Percentiles rank a stretch among this genome's conserved stretches.
Evolutionary conservation across 2,888 invertebrate genomes (phyloP).

Genomic region (Rhimphoctona megacephalus): DNA sequence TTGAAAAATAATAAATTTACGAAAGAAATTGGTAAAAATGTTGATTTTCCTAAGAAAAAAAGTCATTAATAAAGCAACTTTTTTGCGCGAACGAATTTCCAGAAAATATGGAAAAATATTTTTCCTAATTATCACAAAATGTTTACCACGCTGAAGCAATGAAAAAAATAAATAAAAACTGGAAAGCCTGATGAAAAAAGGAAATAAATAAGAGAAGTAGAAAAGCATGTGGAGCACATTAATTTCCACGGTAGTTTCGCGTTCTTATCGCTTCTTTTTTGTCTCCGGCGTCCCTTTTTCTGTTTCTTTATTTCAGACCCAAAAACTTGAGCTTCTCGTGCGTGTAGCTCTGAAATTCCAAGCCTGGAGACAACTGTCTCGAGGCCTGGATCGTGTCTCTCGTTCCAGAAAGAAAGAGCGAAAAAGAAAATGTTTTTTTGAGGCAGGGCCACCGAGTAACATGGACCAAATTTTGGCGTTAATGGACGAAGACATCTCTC

Average conservation of each 20-base stretch:
- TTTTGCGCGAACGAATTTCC: not conserved
- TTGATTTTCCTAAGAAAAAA: not conserved
- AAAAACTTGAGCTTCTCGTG: slow-evolving; percentile 16
- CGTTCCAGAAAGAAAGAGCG: slow-evolving; percentile 40
- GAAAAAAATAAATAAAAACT: slow-evolving; percentile 6
- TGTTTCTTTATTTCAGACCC: slow-evolving; percentile 11
- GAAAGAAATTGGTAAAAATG: not conserved
- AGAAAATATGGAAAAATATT: slow-evolving; percentile 2
- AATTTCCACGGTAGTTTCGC: slow-evolving; percentile 26
- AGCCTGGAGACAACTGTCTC: slow-evolving; percentile 63
- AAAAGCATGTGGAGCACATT: slow-evolving; percentile 27
- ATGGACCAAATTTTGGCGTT: slow-evolving; percentile 70
- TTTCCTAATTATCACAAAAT: not conserved
- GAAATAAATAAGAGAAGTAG: slow-evolving; percentile 27
- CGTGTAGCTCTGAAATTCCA: slow-evolving; percentile 60
- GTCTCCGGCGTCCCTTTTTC: slow-evolving; percentile 3
- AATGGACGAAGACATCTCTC: slow-evolving; percentile 61
- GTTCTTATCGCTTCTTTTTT: slow-evolving; percentile 24
- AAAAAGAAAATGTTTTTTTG: slow-evolving; percentile 32
- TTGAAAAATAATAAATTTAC: not conserved
- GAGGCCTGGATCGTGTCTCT: slow-evolving; percentile 64
- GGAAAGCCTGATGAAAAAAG: not conserved
- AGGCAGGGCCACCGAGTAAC: slow-evolving; percentile 69
- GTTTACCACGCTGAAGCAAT: slow-evolving; percentile 10
- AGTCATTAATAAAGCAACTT: not conserved